phyloP scores from a whole-genome alignment of 1,140 invertebrate genomes.

The Drosophila sucinea region DNA sequence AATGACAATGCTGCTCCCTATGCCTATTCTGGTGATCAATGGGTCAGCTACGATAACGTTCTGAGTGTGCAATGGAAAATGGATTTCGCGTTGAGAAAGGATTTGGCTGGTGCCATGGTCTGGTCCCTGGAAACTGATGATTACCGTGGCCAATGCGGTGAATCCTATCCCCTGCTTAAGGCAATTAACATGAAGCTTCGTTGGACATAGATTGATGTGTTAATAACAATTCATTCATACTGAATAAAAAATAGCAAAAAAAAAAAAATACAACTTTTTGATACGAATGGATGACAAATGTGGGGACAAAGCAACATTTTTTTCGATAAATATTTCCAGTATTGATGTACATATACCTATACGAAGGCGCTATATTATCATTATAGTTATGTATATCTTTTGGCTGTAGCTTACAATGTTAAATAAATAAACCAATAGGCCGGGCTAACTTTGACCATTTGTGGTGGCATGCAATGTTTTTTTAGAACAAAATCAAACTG shows the following conservation, averaged over 20 bases:
- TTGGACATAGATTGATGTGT: constrained; percentile 27
- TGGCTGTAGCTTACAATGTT: no score
- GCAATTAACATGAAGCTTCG: constrained; percentile 79
- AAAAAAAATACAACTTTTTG: no score
- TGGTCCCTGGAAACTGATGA: constrained; percentile 92
- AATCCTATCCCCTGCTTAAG: constrained; percentile 83
- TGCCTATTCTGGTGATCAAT: constrained; percentile 79
- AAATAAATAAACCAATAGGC: no score
- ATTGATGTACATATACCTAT: no score
- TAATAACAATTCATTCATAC: not conserved
- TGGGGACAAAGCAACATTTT: no score
- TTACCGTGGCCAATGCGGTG: constrained; percentile 87
- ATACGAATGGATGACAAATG: no score
- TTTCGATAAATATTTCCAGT: no score
- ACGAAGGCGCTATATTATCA: no score
- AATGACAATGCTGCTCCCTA: constrained; percentile 64
- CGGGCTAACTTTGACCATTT: no score
- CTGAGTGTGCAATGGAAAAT: constrained; percentile 80
- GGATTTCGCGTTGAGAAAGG: constrained; percentile 78
- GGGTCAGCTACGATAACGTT: constrained; percentile 83
- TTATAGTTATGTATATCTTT: no score
- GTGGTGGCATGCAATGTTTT: no score
- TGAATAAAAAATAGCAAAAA: not conserved
- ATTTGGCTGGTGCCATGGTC: constrained; percentile 90
- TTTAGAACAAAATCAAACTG: no score